Conservation (phyloP, 2,113 vertebrate genomes). For the Phocoena sinus region DNA sequence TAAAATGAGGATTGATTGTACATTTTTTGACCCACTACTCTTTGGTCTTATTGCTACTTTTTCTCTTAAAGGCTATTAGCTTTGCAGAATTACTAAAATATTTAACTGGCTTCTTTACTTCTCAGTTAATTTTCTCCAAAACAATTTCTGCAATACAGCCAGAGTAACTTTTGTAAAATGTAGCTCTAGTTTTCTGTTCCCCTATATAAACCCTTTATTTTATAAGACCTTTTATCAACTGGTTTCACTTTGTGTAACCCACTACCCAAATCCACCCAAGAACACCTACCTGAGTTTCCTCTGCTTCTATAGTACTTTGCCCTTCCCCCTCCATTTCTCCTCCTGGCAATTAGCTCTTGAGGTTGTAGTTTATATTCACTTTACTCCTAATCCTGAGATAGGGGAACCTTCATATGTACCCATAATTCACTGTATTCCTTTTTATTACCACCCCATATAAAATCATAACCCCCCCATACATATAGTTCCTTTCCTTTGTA, state of each 20-base stretch:
- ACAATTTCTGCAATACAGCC: background rate
- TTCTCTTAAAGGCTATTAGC: background rate
- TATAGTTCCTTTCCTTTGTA: background rate
- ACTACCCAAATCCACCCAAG: background rate
- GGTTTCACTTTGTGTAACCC: background rate
- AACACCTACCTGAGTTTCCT: background rate
- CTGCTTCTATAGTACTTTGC: background rate
- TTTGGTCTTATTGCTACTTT: background rate
- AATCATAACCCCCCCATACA: background rate
- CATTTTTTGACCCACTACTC: background rate
- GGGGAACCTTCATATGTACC: background rate
- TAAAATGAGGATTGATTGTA: background rate
- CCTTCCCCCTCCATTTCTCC: too few species aligned
- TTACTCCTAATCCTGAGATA: background rate
- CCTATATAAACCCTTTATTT: background rate
- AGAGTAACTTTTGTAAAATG: slow-evolving; percentile 2
- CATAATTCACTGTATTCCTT: background rate
- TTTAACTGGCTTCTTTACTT: background rate
- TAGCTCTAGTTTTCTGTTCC: background rate
- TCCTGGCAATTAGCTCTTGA: background rate
- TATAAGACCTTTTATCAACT: background rate
- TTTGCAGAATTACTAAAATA: background rate
- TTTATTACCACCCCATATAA: background rate
- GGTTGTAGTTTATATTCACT: background rate
- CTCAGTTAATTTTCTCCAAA: background rate